phyloP scores from a whole-genome alignment of 2,797 vertebrate species.

The Eutrigla gurnardus region DNA sequence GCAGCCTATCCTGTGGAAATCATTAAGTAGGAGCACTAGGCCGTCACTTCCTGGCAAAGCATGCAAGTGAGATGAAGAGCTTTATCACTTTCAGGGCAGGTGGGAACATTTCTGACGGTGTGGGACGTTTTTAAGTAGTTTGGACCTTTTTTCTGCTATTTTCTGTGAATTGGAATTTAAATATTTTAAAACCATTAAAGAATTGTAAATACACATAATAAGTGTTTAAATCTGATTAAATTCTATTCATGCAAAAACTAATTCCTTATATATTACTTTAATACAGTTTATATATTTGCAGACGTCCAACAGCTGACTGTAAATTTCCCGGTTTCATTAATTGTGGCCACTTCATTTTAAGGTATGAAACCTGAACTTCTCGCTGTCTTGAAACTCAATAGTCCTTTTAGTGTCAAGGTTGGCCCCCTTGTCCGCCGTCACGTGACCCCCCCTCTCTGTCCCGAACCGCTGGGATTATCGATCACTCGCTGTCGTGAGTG shows the following conservation, averaged over 20 bases:
- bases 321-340: conserved; percentile 73
- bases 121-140: conserved; percentile 10
- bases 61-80: conserved; percentile 68
- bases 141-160: not conserved
- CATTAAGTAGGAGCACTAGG: conserved; percentile 82
- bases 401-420: conserved; percentile 81
- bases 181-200: not conserved
- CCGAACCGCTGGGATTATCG: conserved; percentile 73
- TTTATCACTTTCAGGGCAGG: conserved; percentile 78
- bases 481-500: conserved; percentile 64
- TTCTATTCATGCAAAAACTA: not conserved
- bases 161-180: not conserved
- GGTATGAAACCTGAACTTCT: conserved; percentile 76
- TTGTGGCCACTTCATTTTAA: conserved; percentile 69
- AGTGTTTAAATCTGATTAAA: not conserved
- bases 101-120: conserved; percentile 65
- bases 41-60: conserved; percentile 79
- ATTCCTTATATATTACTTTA: not conserved
- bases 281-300: conserved; percentile 4
- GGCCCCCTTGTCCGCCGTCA: conserved; percentile 64
- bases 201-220: not conserved
- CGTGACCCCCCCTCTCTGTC: conserved; percentile 59
- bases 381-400: conserved; percentile 78
- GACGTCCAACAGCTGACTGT: conserved; percentile 14
- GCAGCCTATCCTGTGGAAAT: conserved; percentile 82